Conservation (phyloP, 2,888 invertebrate genomes). For the Pyralis farinalis region DNA sequence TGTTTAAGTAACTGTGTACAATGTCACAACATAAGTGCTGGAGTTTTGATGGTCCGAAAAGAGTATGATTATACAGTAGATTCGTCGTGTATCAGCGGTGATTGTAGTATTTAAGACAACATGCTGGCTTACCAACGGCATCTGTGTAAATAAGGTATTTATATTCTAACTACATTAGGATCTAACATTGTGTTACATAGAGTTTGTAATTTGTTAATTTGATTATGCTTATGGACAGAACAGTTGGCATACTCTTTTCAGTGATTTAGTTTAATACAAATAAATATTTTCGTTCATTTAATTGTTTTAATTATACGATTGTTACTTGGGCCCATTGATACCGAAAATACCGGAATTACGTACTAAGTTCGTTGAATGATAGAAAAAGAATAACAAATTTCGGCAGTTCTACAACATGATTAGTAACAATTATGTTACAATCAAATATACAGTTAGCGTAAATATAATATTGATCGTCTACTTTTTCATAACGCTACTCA, state of each 20-base stretch:
- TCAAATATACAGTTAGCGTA: too few species aligned
- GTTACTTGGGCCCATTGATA: too few species aligned
- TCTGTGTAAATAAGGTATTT: slow-evolving; percentile 58
- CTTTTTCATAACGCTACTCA: too few species aligned
- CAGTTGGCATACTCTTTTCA: slow-evolving; percentile 61
- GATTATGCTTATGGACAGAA: slow-evolving; percentile 53
- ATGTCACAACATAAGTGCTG: slow-evolving; percentile 33
- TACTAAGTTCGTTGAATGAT: too few species aligned
- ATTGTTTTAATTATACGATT: slow-evolving; percentile 29
- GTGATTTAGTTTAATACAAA: slow-evolving; percentile 71
- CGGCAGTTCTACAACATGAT: too few species aligned
- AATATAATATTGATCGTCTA: too few species aligned
- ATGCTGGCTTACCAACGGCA: slow-evolving; percentile 56
- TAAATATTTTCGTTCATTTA: slow-evolving; percentile 65
- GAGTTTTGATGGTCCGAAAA: slow-evolving; percentile 17
- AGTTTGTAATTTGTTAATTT: slow-evolving; percentile 54
- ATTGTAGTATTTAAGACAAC: slow-evolving; percentile 55
- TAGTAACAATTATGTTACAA: too few species aligned
- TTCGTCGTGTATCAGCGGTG: slow-evolving; percentile 46
- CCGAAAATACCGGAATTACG: too few species aligned
- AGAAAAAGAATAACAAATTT: too few species aligned
- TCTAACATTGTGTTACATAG: slow-evolving; percentile 46
- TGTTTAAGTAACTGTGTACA: slow-evolving; percentile 14
- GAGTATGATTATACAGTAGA: slow-evolving; percentile 33
- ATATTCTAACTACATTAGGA: slow-evolving; percentile 38